Evolutionary conservation across 2,888 invertebrate genomes (phyloP).

Genomic region (Zhengitettix transpicula): DNA sequence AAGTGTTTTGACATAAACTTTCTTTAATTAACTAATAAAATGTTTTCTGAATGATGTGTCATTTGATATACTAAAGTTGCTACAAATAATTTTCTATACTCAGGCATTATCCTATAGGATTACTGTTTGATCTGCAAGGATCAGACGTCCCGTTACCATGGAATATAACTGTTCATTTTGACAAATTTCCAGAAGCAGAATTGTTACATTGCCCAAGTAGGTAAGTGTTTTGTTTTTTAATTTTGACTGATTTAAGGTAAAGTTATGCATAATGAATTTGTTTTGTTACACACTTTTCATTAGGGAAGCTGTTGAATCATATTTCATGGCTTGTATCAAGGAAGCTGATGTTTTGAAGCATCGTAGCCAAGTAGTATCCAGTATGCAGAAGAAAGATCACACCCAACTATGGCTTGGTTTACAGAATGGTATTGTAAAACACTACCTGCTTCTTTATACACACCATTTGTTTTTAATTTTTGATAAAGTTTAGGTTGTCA

Average conservation of each 20-base stretch:
- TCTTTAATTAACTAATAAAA: too few relatives aligned
- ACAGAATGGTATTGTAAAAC: slow-evolving; percentile 52
- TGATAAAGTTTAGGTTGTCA: too few relatives aligned
- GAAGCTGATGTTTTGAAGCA: slow-evolving; percentile 98
- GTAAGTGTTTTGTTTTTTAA: slow-evolving; percentile 29
- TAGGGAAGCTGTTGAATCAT: slow-evolving; percentile 81
- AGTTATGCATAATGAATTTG: not conserved
- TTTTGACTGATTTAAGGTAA: not conserved
- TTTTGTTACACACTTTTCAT: slow-evolving; percentile 2
- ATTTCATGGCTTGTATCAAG: slow-evolving; percentile 89
- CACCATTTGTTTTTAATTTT: too few relatives aligned
- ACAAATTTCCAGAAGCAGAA: slow-evolving; percentile 80
- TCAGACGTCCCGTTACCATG: slow-evolving; percentile 71
- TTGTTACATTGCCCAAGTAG: slow-evolving; percentile 75
- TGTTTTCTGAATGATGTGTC: too few relatives aligned
- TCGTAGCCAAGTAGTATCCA: slow-evolving; percentile 70
- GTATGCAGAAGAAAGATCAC: slow-evolving; percentile 93
- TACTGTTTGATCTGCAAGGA: slow-evolving; percentile 71
- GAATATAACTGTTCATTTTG: slow-evolving; percentile 86
- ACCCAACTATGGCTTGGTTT: slow-evolving; percentile 90
- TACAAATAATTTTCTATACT: not conserved
- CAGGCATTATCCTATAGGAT: slow-evolving; percentile 55
- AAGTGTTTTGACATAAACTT: too few relatives aligned
- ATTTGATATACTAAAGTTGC: too few relatives aligned
- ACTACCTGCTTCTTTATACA: too few relatives aligned